These are phyloP conservation scores for Strix aluco DNA, from an alignment of 2,113 vertebrate species.

Conservation along the genomic window DNA sequence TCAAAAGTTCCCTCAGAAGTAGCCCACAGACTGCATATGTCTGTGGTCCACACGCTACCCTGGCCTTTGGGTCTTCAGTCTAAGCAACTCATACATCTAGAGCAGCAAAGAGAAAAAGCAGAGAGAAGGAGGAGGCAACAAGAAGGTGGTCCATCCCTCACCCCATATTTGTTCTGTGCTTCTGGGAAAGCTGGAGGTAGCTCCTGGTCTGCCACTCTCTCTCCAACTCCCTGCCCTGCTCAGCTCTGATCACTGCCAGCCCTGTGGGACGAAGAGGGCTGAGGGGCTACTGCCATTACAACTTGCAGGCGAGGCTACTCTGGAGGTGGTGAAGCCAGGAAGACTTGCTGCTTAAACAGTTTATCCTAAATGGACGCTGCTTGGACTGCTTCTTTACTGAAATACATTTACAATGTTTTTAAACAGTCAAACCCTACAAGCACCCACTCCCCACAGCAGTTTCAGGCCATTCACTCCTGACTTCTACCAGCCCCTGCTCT, in stretches of 20 bases:
- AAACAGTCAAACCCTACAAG: not conserved
- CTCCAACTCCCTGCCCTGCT: not conserved
- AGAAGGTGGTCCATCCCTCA: not conserved
- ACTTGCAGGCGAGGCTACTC: not conserved
- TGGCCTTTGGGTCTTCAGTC: not conserved
- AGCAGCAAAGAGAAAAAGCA: not conserved
- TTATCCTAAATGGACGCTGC: not conserved
- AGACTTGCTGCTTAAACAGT: not conserved
- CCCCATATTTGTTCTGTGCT: not conserved
- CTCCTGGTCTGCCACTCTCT: not conserved
- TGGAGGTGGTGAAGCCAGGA: not conserved
- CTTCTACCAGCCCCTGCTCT: not conserved
- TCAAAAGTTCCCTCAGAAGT: not conserved
- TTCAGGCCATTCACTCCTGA: not conserved
- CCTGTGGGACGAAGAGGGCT: not conserved
- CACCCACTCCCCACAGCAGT: not conserved
- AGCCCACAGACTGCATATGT: not conserved
- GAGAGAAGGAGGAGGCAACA: not conserved
- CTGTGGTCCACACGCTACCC: not conserved
- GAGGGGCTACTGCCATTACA: not conserved
- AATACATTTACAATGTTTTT: not conserved
- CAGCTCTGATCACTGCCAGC: not conserved
- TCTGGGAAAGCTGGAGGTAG: not conserved
- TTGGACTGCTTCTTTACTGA: not conserved
- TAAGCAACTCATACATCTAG: not conserved